phyloP scores from a whole-genome alignment of 2,888 invertebrate genomes.

The Aricia artaxerxes region DNA sequence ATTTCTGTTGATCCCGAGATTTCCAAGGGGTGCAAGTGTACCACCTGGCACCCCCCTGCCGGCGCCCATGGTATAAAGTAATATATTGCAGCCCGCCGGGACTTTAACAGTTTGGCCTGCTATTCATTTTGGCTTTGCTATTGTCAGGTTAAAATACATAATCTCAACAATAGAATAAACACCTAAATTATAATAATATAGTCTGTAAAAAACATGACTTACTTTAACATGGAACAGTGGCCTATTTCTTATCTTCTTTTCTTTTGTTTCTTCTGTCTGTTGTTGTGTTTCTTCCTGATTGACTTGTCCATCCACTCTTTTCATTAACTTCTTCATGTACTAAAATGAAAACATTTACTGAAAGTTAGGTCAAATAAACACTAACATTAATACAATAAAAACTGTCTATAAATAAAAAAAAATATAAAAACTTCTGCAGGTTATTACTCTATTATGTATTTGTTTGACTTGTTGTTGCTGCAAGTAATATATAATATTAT shows the following conservation, averaged over 20 bases:
- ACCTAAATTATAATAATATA: not conserved
- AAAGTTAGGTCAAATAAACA: not conserved
- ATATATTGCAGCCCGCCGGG: no score
- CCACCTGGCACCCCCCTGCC: no score
- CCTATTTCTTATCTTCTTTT: constrained; percentile 69
- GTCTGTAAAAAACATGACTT: constrained; percentile 39
- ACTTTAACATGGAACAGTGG: constrained; percentile 72
- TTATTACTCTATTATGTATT: no score
- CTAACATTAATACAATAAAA: not conserved
- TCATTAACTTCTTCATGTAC: constrained; percentile 87
- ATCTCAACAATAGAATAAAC: not conserved
- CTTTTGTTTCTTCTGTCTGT: constrained; percentile 49
- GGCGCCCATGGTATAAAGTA: no score
- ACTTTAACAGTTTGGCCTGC: no score
- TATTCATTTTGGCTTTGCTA: no score
- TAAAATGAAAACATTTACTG: constrained; percentile 48
- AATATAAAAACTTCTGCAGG: not conserved
- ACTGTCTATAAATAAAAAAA: not conserved
- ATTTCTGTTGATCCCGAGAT: no score
- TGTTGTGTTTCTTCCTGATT: constrained; percentile 47
- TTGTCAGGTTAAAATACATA: no score
- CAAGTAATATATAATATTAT: not conserved
- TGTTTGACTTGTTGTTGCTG: no score
- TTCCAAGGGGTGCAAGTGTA: no score
- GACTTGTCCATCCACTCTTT: constrained; percentile 62